Percentiles rank a stretch among this genome's conserved stretches.
Conservation (phyloP, 1,140 invertebrate species). For the Pogonomyrmex californicus region DNA sequence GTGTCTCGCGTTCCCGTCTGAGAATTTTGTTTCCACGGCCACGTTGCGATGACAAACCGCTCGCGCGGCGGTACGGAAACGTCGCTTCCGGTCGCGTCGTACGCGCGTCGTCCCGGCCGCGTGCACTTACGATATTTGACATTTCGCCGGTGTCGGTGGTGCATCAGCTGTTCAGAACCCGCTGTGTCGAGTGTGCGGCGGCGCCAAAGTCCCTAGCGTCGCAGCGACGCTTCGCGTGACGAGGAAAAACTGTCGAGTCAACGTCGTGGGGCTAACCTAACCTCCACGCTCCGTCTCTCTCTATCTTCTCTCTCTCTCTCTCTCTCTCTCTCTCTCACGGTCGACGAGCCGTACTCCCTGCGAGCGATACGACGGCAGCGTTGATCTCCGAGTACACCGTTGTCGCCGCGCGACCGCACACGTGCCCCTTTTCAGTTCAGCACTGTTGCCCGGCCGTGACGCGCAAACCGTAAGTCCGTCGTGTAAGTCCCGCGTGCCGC, state of each 20-base stretch:
- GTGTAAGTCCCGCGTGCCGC: too few species aligned
- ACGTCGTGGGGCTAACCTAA: slow-evolving; percentile 75
- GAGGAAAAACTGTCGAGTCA: slow-evolving; percentile 84
- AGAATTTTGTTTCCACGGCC: slow-evolving; percentile 44
- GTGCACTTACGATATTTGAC: slow-evolving; percentile 81
- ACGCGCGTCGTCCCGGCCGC: background rate
- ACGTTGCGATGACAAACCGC: background rate
- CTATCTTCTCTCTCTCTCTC: background rate
- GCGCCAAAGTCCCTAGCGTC: slow-evolving; percentile 80
- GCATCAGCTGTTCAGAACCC: slow-evolving; percentile 85
- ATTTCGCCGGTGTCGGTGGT: slow-evolving; percentile 85
- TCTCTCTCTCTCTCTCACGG: background rate
- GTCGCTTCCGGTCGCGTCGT: background rate
- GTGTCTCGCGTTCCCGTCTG: background rate
- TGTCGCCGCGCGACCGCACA: slow-evolving; percentile 20
- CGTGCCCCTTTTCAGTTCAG: background rate
- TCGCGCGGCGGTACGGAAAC: slow-evolving; percentile 35
- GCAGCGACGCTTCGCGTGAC: slow-evolving; percentile 4
- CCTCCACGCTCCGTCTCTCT: slow-evolving; percentile 61
- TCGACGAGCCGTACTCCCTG: background rate
- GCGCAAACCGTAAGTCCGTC: background rate
- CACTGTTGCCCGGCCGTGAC: background rate
- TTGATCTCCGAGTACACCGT: background rate
- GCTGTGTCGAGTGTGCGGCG: slow-evolving; percentile 75
- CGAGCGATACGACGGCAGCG: slow-evolving; percentile 4